Evolutionary conservation across 2,113 vertebrate genomes (phyloP), one percentile per base, ranked within the genome.

Genomic region (Morone saxatilis): DNA sequence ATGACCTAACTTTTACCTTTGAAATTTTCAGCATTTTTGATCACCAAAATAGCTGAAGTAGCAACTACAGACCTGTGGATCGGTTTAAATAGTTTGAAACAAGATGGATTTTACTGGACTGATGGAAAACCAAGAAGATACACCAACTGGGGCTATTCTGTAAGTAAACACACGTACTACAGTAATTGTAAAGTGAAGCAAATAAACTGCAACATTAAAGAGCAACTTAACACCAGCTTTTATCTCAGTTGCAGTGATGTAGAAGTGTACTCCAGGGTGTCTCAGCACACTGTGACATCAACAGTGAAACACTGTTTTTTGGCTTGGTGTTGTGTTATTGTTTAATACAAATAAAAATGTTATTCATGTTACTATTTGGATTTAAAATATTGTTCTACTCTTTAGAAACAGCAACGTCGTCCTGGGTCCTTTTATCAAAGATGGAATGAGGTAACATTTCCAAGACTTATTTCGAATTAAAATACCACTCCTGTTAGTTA

Each of bases 21-120:
- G 3, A 7, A 12, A 45, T 69, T 83, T 86, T 41, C 60, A 99
- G 98, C 95, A 60, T 98, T 97, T 86, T 81, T 99, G 67, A 96
- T 91, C 12, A 95, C 93, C 65, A 94, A 91, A 20, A 93, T 97
- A 88, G 92, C 89, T 9, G 54, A 78, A 71, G 76, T 88, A 47
- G 88, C 88, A 50, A 47, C 36, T 31, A 53, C 73, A 59, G 94
- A 97, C 84, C 78, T 94, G 14, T 99, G 98, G 98, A 97, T 95
- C 72, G 98, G 98, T 80, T 89, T 99, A 86, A 97, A 96, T 81
- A 95, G 96, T 77, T 40, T 97, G 53, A 88, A 81, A 93, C 95
- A 88, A 71, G 91, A 70, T 91, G 96, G 69, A 70, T 96, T 96
- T 88, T 96, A 94, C 63, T 99, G 98, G 98, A 96, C 96, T 3